phyloP scores from a whole-genome alignment of 1,140 invertebrate species.

The Catajapyx aquilonaris region DNA sequence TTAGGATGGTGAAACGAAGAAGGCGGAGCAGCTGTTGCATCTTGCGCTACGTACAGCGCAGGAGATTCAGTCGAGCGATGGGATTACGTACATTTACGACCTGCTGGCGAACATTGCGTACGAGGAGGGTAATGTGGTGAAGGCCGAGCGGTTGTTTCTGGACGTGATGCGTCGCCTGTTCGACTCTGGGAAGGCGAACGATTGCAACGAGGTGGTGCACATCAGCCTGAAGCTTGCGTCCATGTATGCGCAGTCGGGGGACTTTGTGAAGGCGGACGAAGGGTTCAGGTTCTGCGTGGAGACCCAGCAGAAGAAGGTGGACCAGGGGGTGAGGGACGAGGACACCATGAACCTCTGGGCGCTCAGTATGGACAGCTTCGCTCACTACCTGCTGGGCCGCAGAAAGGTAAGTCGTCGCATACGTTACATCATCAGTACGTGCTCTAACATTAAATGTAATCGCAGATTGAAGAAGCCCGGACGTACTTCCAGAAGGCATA shows the following conservation, averaged over 20 bases:
- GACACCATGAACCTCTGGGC: slow-evolving; percentile 38
- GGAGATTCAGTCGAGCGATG: slow-evolving; percentile 46
- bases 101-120: slow-evolving; percentile 76
- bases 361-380: slow-evolving; percentile 62
- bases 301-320: slow-evolving; percentile 34
- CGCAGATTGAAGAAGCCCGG: slow-evolving; percentile 35
- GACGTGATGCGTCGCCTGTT: slow-evolving; percentile 56
- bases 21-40: slow-evolving; percentile 66
- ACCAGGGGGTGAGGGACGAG: slow-evolving; percentile 24
- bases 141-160: slow-evolving; percentile 65
- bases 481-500: slow-evolving; percentile 44
- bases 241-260: slow-evolving; percentile 19
- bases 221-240: slow-evolving; percentile 28
- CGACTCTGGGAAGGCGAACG: slow-evolving; percentile 35
- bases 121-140: slow-evolving; percentile 44
- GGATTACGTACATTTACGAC: slow-evolving; percentile 71
- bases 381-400: slow-evolving; percentile 41
- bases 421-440: no score
- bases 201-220: slow-evolving; percentile 54
- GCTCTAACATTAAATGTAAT: no score
- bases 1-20: slow-evolving; percentile 47
- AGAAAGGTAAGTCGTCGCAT: no score
- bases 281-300: slow-evolving; percentile 57
- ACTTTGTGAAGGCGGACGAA: slow-evolving; percentile 33
- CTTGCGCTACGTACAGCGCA: slow-evolving; percentile 61